phyloP scores from a whole-genome alignment of 2,797 vertebrate species.

The Diplodus sargus region DNA sequence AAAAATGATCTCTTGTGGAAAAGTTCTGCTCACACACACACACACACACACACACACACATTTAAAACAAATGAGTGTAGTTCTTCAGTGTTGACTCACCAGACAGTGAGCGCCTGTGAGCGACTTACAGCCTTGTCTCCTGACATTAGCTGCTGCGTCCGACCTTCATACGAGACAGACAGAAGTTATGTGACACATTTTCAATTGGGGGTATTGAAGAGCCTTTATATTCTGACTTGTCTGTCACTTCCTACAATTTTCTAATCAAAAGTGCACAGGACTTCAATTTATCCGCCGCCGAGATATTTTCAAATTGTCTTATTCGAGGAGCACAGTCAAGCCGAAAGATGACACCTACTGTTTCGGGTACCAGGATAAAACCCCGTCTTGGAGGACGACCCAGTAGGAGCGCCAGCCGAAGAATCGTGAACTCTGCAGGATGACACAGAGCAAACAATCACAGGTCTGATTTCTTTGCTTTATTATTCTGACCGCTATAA shows the following conservation, averaged over 20 bases:
- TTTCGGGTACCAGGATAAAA: slow-evolving; percentile 96
- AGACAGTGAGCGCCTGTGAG: slow-evolving; percentile 92
- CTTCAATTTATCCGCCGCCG: slow-evolving; percentile 21
- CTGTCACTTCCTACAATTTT: slow-evolving; percentile 15
- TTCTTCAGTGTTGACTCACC: slow-evolving; percentile 80
- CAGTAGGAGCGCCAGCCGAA: slow-evolving; percentile 95
- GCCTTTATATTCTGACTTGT: slow-evolving; percentile 17
- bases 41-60: background rate
- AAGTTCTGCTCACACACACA: background rate
- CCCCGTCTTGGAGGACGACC: slow-evolving; percentile 94
- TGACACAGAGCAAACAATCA: slow-evolving; percentile 16
- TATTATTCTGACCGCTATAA: background rate
- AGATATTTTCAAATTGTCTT: slow-evolving; percentile 22
- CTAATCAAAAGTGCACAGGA: slow-evolving; percentile 23
- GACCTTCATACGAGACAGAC: slow-evolving; percentile 78
- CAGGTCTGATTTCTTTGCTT: background rate
- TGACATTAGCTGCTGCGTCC: slow-evolving; percentile 86
- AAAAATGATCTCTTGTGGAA: slow-evolving; percentile 5
- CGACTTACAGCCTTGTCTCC: slow-evolving; percentile 93
- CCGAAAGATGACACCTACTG: slow-evolving; percentile 85
- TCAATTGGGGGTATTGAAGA: background rate
- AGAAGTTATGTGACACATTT: background rate
- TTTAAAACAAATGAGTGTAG: background rate
- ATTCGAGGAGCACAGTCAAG: slow-evolving; percentile 36
- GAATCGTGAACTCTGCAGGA: slow-evolving; percentile 91